These are phyloP conservation scores for Latrodectus elegans DNA, from an alignment of 2,888 invertebrate species.

Conservation along the genomic window DNA sequence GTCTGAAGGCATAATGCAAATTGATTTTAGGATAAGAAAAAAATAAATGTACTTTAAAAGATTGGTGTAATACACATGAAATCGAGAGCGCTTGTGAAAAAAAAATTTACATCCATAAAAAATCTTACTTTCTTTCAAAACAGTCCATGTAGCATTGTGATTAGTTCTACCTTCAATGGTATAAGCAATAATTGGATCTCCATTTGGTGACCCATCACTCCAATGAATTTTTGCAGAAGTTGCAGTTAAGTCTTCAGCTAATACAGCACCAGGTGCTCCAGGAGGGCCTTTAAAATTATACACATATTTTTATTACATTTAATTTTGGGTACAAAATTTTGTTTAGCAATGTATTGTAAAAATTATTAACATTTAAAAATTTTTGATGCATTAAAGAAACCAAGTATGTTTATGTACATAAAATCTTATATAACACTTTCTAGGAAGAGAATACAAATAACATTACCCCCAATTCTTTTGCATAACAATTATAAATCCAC, in stretches of 20 bases:
- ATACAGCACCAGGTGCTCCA: slow-evolving; percentile 89
- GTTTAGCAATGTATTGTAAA: no score
- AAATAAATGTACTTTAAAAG: no score
- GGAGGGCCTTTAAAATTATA: slow-evolving; percentile 81
- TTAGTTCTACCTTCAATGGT: slow-evolving; percentile 88
- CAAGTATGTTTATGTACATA: not conserved
- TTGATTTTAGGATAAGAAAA: no score
- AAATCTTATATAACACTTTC: not conserved
- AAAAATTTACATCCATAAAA: not conserved
- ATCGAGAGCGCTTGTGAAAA: no score
- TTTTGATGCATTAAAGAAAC: not conserved
- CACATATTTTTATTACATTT: slow-evolving; percentile 22
- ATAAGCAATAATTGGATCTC: slow-evolving; percentile 85
- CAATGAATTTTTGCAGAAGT: slow-evolving; percentile 87
- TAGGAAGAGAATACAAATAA: no score
- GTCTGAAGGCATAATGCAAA: no score
- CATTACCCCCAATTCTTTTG: no score
- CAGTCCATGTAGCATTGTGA: slow-evolving; percentile 88
- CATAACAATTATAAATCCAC: no score
- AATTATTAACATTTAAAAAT: not conserved
- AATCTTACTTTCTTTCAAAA: slow-evolving; percentile 79
- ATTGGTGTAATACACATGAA: no score
- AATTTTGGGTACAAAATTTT: no score
- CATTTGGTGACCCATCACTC: slow-evolving; percentile 93
- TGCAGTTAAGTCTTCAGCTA: slow-evolving; percentile 85